Evolutionary conservation across 2,797 vertebrate genomes (phyloP), one percentile per base, ranked within the genome.

Genomic region (Girardinus metallicus): DNA sequence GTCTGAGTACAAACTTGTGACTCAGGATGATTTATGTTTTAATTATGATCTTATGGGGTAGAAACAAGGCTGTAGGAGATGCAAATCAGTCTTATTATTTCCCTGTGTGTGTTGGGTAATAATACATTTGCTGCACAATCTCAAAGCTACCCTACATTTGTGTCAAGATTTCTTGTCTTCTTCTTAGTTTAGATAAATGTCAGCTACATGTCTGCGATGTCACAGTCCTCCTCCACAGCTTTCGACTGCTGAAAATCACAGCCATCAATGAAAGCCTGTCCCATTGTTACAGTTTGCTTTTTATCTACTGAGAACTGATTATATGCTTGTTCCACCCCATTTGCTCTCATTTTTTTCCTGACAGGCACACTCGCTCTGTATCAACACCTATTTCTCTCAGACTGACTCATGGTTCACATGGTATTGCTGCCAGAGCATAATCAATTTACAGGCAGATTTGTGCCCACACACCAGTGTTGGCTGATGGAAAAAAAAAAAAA

Each of bases 191-290:
- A 57, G 51, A 75, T 74, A 72, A 82, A 66, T 84, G 77, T 80
- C 66, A 49, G 77, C 77, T 80, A 53, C 78, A 79, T 62, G 78
- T 75, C 70, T 77, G 47, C 84, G 76, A 84, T 84, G 84, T 91
- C 91, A 78, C 80, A 79, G 82, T 88, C 89, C 79, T 91, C 87
- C 83, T 83, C 75, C 74, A 68, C 75, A 78, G 78, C 80, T 81
- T 82, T 71, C 78, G 84, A 53, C 83, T 76, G 88, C 87, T 83
- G 80, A 86, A 93, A 90, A 93, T 94, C 89, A 91, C 89, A 95
- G 89, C 83, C 88, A 85, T 93, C 89, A 89, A 76, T 91, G 88
- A 91, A 92, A 90, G 86, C 89, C 76, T 89, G 77, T 73, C 29
- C 84, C 78, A 85, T 92, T 92, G 88, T 91, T 88, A 71, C 75